Base-by-base conservation (phyloP, 1,140 invertebrate genomes). In the Drosophila nebulosa region DNA sequence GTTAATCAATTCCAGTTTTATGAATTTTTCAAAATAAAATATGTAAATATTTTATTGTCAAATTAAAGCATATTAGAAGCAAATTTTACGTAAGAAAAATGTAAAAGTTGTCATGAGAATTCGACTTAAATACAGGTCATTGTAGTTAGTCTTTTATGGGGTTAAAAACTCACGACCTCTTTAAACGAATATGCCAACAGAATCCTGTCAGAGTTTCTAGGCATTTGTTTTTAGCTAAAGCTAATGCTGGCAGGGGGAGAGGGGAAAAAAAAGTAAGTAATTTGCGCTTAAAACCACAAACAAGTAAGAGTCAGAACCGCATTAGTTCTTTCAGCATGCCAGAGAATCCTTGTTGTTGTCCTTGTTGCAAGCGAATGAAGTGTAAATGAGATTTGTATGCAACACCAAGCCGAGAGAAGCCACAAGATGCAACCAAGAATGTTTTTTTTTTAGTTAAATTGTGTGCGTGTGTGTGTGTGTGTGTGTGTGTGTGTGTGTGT, bases 381-480 rank as follows among this genome's bases (percentile, higher is more conserved):
- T 67, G 68, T 71, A 86, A 86, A 86, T 86, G 83, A 80, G 68
- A 78, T 81, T 86, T 86, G 86, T 85, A 81, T 85, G 78, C 80
- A 85, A 85, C 80, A 86, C 81, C 76, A 73, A 69, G 69, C 27
- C 58, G 39, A 46, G 7, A 50, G 78, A 68, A n/a, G n/a, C 80
- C 80, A 69, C 80, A 85, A 85, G 81, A 77, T 80, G 81, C 78
- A 79, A 56, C 53, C 62, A 64, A 66, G 64, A 64, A 59, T 66
- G 56, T 58, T 64, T 63, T 81, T 58, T 64, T 63, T 81, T 72
- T 64, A 64, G 79, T 75, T 78, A 53, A 69, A 4, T 46, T 16
- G 39, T 21, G 39, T 46, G 3, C 3, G 35, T 36, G 16, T 46
- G 39, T 46, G 6, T 16, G 39, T 42, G 7, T 9, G 39, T 42